A percentile compares a stretch with the other conserved stretches of the same genome.
These are phyloP conservation scores for Oryzias woworae DNA, from an alignment of 2,113 vertebrate species.

Conservation along the genomic window DNA sequence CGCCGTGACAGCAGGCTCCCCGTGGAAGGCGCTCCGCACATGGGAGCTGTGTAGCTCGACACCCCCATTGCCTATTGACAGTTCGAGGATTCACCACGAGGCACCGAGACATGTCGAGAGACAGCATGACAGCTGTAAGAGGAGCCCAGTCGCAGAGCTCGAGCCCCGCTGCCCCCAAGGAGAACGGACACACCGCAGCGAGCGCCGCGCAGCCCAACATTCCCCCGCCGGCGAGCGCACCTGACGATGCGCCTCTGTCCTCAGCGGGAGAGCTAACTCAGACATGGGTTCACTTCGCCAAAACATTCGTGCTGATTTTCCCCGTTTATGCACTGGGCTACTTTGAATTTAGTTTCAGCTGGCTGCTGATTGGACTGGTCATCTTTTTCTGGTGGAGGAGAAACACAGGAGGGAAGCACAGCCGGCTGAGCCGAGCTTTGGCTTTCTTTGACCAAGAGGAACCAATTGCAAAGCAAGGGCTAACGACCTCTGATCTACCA, in stretches of 20 bases:
- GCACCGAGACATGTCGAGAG: constrained; percentile 55
- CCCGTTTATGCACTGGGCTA: constrained; percentile 93
- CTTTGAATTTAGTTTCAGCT: constrained; percentile 94
- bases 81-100: constrained; percentile 20
- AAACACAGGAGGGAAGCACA: constrained; percentile 78
- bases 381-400: constrained; percentile 87
- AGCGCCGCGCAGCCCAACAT: constrained; percentile 46
- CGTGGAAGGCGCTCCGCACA: constrained; percentile 26
- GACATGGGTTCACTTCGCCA: constrained; percentile 84
- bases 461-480: constrained; percentile 76
- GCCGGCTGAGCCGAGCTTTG: constrained; percentile 81
- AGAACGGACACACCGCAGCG: constrained; percentile 58
- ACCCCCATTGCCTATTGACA: constrained; percentile 22
- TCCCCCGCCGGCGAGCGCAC: constrained; percentile 12
- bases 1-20: constrained; percentile 43
- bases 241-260: constrained; percentile 52
- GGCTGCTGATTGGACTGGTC: constrained; percentile 88
- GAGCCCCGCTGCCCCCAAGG: constrained; percentile 46
- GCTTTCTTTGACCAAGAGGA: constrained; percentile 89
- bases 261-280: constrained; percentile 81
- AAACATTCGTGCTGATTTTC: constrained; percentile 90
- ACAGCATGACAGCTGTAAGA: constrained; percentile 61
- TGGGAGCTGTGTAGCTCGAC: constrained; percentile 37
- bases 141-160: constrained; percentile 49
- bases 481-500: constrained; percentile 85